phyloP scores from a whole-genome alignment of 2,888 invertebrate species.

The Platerodrilus igneus region DNA sequence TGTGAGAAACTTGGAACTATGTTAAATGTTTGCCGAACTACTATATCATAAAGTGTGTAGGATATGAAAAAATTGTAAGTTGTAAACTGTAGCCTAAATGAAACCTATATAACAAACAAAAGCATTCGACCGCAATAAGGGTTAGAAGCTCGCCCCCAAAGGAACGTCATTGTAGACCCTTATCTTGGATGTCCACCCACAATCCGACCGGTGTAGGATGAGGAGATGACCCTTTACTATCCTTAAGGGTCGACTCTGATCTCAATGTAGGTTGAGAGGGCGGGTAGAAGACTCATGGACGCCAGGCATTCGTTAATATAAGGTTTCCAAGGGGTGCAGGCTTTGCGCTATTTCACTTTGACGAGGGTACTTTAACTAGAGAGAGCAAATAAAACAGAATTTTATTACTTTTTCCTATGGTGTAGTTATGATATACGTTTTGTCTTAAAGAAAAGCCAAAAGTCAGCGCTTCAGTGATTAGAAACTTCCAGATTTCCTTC shows the following conservation, averaged over 20 bases:
- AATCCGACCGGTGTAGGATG: constrained; percentile 20
- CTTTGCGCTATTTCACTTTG: constrained; percentile 24
- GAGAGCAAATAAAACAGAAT: too few relatives aligned
- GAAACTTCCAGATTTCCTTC: too few relatives aligned
- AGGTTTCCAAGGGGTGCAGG: constrained; percentile 35
- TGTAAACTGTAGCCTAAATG: too few relatives aligned
- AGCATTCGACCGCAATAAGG: constrained; percentile 37
- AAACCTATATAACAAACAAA: too few relatives aligned
- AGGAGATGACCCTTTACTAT: constrained; percentile 29
- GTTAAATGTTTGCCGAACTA: too few relatives aligned
- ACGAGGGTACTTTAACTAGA: constrained; percentile 24
- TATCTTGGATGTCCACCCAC: constrained; percentile 37
- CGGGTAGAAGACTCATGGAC: constrained; percentile 34
- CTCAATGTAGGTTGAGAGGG: constrained; percentile 22
- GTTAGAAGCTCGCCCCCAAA: constrained; percentile 33
- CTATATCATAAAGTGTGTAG: too few relatives aligned
- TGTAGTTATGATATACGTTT: too few relatives aligned
- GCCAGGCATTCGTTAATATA: constrained; percentile 37
- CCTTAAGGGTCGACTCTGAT: constrained; percentile 33
- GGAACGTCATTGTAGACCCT: constrained; percentile 34
- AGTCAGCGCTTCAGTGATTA: too few relatives aligned
- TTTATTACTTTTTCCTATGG: too few relatives aligned
- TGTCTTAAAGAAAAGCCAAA: too few relatives aligned
- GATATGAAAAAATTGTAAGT: too few relatives aligned
- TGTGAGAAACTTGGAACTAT: too few relatives aligned